Conservation (phyloP, 2,888 invertebrate genomes). For the Cyrtodaria siliqua region DNA sequence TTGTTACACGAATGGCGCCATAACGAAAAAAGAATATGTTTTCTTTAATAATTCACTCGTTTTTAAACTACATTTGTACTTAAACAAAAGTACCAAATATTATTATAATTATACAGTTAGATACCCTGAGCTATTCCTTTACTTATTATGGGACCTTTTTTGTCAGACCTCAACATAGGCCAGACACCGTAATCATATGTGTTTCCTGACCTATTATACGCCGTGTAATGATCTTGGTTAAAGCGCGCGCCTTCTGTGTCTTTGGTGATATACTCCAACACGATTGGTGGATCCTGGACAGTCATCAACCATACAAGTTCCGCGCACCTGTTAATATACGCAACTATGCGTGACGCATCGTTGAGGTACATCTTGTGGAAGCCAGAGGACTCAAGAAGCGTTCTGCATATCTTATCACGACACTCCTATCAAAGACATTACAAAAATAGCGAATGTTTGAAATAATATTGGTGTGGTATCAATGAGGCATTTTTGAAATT, state of each 20-base stretch:
- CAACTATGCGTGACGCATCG: constrained; percentile 39
- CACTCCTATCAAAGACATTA: constrained; percentile 37
- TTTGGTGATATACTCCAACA: constrained; percentile 56
- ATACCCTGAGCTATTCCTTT: constrained; percentile 60
- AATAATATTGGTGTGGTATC: no score
- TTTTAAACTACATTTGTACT: no score
- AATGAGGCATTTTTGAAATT: no score
- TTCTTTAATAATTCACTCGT: no score
- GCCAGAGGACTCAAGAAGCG: constrained; percentile 23
- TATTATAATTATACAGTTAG: background rate
- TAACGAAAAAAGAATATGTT: no score
- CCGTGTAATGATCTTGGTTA: constrained; percentile 54
- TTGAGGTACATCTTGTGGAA: constrained; percentile 33
- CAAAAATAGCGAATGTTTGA: no score
- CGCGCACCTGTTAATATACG: constrained; percentile 53
- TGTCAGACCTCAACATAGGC: constrained; percentile 51
- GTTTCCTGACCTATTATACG: constrained; percentile 40
- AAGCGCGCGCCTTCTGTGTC: constrained; percentile 56
- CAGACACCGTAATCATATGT: constrained; percentile 60
- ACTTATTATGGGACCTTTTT: constrained; percentile 39
- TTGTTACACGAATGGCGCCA: no score
- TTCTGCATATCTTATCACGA: constrained; percentile 37
- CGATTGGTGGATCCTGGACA: constrained; percentile 57
- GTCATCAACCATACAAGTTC: constrained; percentile 55
- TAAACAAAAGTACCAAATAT: no score